These are phyloP conservation scores for Epinephelus lanceolatus DNA, from an alignment of 2,113 vertebrate genomes.

Conservation along the genomic window DNA sequence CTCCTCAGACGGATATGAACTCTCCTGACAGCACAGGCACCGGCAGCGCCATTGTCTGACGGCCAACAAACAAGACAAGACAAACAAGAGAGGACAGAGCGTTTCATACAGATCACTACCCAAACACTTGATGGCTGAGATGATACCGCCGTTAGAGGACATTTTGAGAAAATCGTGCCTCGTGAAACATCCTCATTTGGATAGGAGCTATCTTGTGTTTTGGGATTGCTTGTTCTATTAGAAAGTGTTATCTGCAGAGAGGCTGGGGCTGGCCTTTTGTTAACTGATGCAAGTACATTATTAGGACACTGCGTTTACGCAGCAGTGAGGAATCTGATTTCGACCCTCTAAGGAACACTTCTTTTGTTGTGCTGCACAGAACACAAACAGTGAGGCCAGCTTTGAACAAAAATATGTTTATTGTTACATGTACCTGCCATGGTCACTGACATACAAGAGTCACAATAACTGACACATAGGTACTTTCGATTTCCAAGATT, in stretches of 20 bases:
- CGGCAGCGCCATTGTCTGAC: conserved; percentile 52
- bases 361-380: neutral
- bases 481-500: conserved; percentile 32
- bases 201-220: conserved; percentile 22
- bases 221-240: conserved; percentile 37
- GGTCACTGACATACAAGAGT: conserved; percentile 61
- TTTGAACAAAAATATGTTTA: conserved; percentile 82
- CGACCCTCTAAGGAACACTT: neutral
- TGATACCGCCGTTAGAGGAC: conserved; percentile 16
- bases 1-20: conserved; percentile 76
- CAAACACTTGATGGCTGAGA: conserved; percentile 52
- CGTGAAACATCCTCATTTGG: conserved; percentile 47
- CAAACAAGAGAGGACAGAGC: conserved; percentile 54
- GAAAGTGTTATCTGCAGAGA: conserved; percentile 36
- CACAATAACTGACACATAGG: conserved; percentile 56
- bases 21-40: conserved; percentile 50
- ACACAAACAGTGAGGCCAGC: conserved; percentile 27
- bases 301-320: neutral
- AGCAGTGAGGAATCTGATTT: conserved; percentile 1
- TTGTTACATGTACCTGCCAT: conserved; percentile 70
- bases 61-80: conserved; percentile 54
- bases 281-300: conserved; percentile 21
- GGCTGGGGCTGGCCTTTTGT: conserved; percentile 5
- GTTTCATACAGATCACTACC: conserved; percentile 45
- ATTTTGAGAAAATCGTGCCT: conserved; percentile 18